Percentiles rank a stretch among this genome's conserved stretches.
Conservation (phyloP, 2,888 invertebrate genomes). For the Aphelenchoides bicaudatus region DNA sequence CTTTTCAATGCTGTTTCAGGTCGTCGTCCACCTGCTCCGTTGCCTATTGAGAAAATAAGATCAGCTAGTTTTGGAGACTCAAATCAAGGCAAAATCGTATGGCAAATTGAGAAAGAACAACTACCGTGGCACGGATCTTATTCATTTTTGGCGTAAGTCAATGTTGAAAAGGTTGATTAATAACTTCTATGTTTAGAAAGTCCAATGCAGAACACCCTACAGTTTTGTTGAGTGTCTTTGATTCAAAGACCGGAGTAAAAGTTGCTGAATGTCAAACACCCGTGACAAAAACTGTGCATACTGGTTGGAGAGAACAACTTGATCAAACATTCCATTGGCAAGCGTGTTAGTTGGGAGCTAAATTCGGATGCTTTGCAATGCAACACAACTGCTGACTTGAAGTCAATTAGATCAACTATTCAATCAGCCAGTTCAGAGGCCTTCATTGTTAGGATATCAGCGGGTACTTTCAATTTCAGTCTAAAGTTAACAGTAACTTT, state of each 20-base stretch:
- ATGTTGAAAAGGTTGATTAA: neutral
- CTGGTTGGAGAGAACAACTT: constrained; percentile 5
- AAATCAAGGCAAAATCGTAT: constrained; percentile 38
- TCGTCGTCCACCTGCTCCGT: no score
- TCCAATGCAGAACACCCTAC: constrained; percentile 17
- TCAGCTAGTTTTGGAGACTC: constrained; percentile 2
- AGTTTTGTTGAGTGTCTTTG: constrained; percentile 26
- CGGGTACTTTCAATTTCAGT: no score
- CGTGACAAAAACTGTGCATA: constrained; percentile 8
- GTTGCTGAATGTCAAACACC: constrained; percentile 29
- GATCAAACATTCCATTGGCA: constrained; percentile 38
- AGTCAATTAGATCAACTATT: constrained; percentile 17
- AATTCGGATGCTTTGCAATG: constrained; percentile 38
- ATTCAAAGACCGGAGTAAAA: constrained; percentile 24
- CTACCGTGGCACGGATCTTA: constrained; percentile 52
- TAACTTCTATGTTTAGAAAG: neutral
- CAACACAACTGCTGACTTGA: constrained; percentile 27
- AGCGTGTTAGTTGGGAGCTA: constrained; percentile 45
- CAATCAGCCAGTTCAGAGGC: constrained; percentile 33
- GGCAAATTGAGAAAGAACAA: constrained; percentile 41
- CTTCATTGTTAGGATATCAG: constrained; percentile 44
- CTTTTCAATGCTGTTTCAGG: no score
- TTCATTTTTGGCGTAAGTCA: constrained; percentile 42
- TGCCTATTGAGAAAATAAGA: no score
- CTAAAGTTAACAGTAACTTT: neutral